Conservation (phyloP, 2,797 vertebrate species). For the Galago senegalensis region DNA sequence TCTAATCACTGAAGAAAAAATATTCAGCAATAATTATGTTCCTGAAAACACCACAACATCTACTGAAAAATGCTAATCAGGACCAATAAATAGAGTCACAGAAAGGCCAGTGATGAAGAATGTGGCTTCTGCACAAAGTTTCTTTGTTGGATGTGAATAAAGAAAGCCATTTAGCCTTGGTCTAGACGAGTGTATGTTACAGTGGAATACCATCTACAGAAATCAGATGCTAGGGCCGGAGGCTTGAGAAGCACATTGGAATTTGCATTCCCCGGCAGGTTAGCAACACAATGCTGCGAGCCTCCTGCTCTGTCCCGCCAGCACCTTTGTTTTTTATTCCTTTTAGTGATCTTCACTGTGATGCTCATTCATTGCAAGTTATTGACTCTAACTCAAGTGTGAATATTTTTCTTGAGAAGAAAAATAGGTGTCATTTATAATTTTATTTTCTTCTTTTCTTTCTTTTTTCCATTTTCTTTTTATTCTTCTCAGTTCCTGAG, state of each 20-base stretch:
- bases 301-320: background rate
- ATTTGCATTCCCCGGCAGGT: background rate
- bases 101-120: background rate
- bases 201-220: background rate
- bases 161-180: background rate
- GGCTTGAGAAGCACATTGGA: background rate
- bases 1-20: background rate
- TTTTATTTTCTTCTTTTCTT: background rate
- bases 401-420: background rate
- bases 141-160: background rate
- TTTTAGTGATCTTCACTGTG: background rate
- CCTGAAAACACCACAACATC: background rate
- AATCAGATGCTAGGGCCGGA: background rate
- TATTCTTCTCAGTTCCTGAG: background rate
- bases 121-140: background rate
- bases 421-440: background rate
- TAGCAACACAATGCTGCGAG: background rate
- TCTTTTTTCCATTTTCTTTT: background rate
- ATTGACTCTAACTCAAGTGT: background rate
- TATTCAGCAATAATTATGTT: background rate
- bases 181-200: background rate
- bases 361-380: background rate
- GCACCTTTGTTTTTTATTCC: background rate
- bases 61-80: background rate
- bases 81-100: background rate